A percentile compares a stretch with the other conserved stretches of the same genome.
Conservation (phyloP, 2,113 vertebrate species). For the Osmerus mordax region DNA sequence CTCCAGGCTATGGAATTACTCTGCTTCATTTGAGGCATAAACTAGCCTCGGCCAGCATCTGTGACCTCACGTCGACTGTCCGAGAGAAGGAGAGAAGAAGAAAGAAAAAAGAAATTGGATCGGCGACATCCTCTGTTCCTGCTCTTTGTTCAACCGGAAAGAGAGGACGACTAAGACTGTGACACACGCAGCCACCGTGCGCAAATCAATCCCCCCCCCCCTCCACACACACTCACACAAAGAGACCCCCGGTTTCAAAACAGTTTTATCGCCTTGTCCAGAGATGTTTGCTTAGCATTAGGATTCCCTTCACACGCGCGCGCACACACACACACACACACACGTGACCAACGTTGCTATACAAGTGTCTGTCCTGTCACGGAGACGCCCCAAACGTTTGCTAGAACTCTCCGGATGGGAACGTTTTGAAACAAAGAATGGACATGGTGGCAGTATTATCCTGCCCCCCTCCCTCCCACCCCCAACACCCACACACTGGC, state of each 20-base stretch:
- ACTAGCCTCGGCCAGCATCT: not conserved
- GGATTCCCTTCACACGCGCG: not conserved
- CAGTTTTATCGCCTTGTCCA: slow-evolving; percentile 2
- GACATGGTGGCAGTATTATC: too few relatives aligned
- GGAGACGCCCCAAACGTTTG: not conserved
- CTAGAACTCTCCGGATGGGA: not conserved
- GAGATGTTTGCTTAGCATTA: not conserved
- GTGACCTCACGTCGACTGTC: not conserved
- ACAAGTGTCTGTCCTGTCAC: not conserved
- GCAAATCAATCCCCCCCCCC: not conserved
- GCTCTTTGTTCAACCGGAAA: not conserved
- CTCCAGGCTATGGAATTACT: not conserved
- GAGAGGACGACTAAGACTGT: not conserved
- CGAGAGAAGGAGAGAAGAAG: too few relatives aligned
- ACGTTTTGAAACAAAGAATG: not conserved
- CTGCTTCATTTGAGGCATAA: not conserved
- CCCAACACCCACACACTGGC: too few relatives aligned
- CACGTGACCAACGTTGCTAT: not conserved
- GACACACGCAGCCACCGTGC: not conserved
- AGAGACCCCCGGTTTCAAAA: not conserved
- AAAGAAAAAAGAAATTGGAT: not conserved
- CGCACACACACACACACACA: too few relatives aligned
- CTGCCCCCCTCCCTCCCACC: too few relatives aligned
- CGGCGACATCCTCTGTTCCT: not conserved
- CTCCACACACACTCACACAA: not conserved